phyloP scores from a whole-genome alignment of 2,888 invertebrate genomes.

The Cerastoderma edule region DNA sequence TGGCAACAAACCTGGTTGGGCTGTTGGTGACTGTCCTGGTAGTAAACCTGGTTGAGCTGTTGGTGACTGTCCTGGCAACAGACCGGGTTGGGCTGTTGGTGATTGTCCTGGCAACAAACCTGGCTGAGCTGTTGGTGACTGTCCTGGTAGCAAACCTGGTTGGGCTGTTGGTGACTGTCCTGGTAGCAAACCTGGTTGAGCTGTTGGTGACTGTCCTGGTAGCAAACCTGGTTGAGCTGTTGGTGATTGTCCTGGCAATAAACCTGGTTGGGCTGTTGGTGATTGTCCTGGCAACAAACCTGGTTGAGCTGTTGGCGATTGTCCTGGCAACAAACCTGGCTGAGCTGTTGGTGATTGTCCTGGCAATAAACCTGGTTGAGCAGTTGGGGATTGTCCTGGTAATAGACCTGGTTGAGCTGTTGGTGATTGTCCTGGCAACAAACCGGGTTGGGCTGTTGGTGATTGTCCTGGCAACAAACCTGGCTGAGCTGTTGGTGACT shows the following conservation, averaged over 20 bases:
- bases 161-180: too few relatives aligned
- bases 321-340: slow-evolving; percentile 32
- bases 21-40: slow-evolving; percentile 42
- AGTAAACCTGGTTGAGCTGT: slow-evolving; percentile 32
- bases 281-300: slow-evolving; percentile 29
- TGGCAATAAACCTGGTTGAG: slow-evolving; percentile 30
- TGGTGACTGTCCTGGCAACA: slow-evolving; percentile 36
- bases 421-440: slow-evolving; percentile 33
- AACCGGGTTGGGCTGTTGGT: slow-evolving; percentile 47
- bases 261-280: slow-evolving; percentile 43
- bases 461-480: slow-evolving; percentile 37
- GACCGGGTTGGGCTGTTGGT: slow-evolving; percentile 46
- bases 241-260: slow-evolving; percentile 41
- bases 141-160: too few relatives aligned
- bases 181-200: too few relatives aligned
- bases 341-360: slow-evolving; percentile 36
- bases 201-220: too few relatives aligned
- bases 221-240: too few relatives aligned
- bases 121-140: slow-evolving; percentile 46
- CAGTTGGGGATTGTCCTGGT: slow-evolving; percentile 36
- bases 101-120: slow-evolving; percentile 25
- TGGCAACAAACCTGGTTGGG: slow-evolving; percentile 25
- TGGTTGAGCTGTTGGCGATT: slow-evolving; percentile 34
- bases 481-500: slow-evolving; percentile 44
- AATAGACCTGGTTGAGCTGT: slow-evolving; percentile 34